Evolutionary conservation across 2,113 vertebrate species (phyloP), one percentile per base, ranked within the genome.

Genomic region (Oncorhynchus nerka): DNA sequence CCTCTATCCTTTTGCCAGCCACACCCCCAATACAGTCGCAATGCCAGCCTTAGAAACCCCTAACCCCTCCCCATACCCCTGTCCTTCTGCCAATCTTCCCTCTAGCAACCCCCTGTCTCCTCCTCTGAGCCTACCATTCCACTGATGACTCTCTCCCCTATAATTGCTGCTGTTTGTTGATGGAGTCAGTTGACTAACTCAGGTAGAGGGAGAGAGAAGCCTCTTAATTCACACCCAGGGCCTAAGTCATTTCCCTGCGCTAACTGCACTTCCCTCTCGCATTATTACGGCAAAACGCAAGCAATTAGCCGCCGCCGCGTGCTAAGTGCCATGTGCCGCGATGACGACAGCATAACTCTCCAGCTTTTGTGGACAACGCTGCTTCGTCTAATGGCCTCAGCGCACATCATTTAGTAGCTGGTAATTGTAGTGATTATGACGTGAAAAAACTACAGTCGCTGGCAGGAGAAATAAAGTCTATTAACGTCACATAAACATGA

Each of bases 401-500:
- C 88, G 85, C 87, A 90, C 86, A 90, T 93, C 87, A 87, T 93
- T 93, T 93, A 55, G 89, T 91, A 85, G 86, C 75, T 82, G 78
- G 87, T 94, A 94, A 94, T 94, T 94, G 88, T 91, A 80, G 91
- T 92, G 92, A 94, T 93, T 93, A 94, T 92, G 91, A 86, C 84
- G 76, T 87, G 49, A 19, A 5, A 19, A 92, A 92, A 88, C 89
- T 92, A 85, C 88, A 85, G 88, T 80, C 4, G 8, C 15, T 75
- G 79, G 81, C 80, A 83, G 78, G 81, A 83, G 84, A 84, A 92
- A 88, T 85, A 77, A 90, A 92, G 90, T 92, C 91, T 90, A 94
- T 94, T 93, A 92, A 93, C 88, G 93, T 91, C 88, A 90, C 90
- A 90, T 94, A 93, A 93, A 91, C 90, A 93, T 94, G 89, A 92